These are phyloP conservation scores for Octopus bimaculoides DNA, from an alignment of 1,140 invertebrate species.

Conservation along the genomic window DNA sequence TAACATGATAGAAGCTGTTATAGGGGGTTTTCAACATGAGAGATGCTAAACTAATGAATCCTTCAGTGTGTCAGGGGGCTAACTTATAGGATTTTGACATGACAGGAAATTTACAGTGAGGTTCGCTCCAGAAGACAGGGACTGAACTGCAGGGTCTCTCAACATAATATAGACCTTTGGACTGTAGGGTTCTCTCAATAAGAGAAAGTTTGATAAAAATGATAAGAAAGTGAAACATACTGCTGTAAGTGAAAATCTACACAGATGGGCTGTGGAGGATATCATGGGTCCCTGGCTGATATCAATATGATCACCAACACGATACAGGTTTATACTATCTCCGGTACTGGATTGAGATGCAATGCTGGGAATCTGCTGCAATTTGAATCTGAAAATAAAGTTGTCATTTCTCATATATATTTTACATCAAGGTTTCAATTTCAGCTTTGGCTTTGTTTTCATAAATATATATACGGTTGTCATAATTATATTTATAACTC, in stretches of 20 bases:
- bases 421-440: too few species aligned
- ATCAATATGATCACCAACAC: constrained; percentile 81
- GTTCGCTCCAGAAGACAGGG: not conserved
- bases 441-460: too few species aligned
- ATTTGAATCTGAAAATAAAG: constrained; percentile 65
- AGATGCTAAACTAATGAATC: too few species aligned
- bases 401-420: not conserved
- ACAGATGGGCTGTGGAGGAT: constrained; percentile 71
- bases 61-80: too few species aligned
- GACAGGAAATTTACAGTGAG: not conserved
- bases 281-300: constrained; percentile 90
- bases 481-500: too few species aligned
- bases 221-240: constrained; percentile 46
- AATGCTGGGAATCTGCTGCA: constrained; percentile 80
- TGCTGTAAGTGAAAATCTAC: constrained; percentile 71
- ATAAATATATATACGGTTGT: too few species aligned
- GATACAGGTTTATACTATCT: constrained; percentile 73
- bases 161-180: not conserved
- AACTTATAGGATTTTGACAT: not conserved
- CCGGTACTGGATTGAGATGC: constrained; percentile 48
- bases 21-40: too few species aligned
- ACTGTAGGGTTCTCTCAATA: not conserved
- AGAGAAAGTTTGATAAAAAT: not conserved
- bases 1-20: too few species aligned
- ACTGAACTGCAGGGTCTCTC: not conserved